Percentiles rank a stretch among this genome's conserved stretches.
phyloP scores from a whole-genome alignment of 2,888 invertebrate genomes.

The Monopis laevigella region DNA sequence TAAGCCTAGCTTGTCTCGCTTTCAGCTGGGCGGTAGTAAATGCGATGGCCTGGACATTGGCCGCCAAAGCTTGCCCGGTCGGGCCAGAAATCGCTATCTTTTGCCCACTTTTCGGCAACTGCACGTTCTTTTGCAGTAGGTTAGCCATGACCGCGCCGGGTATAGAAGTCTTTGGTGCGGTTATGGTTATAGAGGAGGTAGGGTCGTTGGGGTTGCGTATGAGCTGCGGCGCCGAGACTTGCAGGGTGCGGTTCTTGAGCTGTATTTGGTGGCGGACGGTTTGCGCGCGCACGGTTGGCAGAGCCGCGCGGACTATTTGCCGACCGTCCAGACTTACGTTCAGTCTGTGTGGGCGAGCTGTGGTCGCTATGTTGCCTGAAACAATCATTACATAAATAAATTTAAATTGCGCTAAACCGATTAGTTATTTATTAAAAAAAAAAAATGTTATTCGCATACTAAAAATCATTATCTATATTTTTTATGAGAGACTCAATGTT shows the following conservation, averaged over 20 bases:
- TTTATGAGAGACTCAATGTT: no score
- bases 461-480: no score
- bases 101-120: constrained; percentile 33
- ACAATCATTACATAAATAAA: no score
- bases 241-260: constrained; percentile 34
- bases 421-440: no score
- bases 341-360: constrained; percentile 28
- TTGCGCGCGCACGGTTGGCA: constrained; percentile 28
- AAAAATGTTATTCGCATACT: no score
- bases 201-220: background rate
- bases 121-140: constrained; percentile 39
- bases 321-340: constrained; percentile 39
- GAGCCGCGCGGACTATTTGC: constrained; percentile 34
- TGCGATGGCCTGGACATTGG: constrained; percentile 45
- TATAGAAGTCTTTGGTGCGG: constrained; percentile 31
- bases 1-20: constrained; percentile 36
- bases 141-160: constrained; percentile 38
- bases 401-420: no score
- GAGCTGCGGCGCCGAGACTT: constrained; percentile 21
- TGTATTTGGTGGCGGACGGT: constrained; percentile 40
- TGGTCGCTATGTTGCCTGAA: constrained; percentile 9
- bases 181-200: constrained; percentile 17
- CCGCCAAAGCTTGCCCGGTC: constrained; percentile 32
- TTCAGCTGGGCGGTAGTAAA: constrained; percentile 41
- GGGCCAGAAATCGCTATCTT: constrained; percentile 40